Percentiles rank a stretch among this genome's conserved stretches.
Conservation (phyloP, 1,140 invertebrate species). For the Stegodyphus mimosarum region DNA sequence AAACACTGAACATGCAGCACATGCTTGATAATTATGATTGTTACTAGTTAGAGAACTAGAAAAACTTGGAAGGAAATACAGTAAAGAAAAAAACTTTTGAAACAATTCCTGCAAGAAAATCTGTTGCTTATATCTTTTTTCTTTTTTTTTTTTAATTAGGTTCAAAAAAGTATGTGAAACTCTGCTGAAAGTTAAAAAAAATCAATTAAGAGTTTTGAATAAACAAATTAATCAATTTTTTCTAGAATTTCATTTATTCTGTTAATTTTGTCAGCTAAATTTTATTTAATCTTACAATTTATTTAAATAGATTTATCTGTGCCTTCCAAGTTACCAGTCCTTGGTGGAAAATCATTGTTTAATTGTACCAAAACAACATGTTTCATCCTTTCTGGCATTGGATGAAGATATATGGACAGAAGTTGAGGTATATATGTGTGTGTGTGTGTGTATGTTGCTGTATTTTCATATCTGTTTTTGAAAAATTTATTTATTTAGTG, state of each 20-base stretch:
- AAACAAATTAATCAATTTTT: neutral
- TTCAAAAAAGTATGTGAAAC: no score
- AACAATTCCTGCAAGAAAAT: no score
- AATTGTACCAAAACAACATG: conserved; percentile 86
- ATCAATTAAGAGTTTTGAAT: neutral
- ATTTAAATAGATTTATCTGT: conserved; percentile 75
- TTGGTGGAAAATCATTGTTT: conserved; percentile 89
- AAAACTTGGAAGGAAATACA: no score
- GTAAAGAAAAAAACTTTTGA: no score
- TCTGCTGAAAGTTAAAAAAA: no score
- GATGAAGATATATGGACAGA: conserved; percentile 96
- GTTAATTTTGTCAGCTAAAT: neutral
- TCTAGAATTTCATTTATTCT: neutral
- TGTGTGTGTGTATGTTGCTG: neutral
- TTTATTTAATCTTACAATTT: neutral
- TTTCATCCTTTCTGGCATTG: conserved; percentile 79
- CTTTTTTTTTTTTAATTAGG: no score
- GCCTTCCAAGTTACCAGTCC: conserved; percentile 81
- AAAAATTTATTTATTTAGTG: no score
- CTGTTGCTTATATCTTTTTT: no score
- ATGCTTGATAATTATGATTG: no score
- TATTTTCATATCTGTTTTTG: no score
- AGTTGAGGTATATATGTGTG: conserved; percentile 74
- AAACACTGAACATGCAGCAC: no score
- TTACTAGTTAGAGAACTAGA: no score